Percentiles rank a stretch among this genome's conserved stretches.
phyloP scores from a whole-genome alignment of 2,113 vertebrate species.

The Poecilia latipinna region DNA sequence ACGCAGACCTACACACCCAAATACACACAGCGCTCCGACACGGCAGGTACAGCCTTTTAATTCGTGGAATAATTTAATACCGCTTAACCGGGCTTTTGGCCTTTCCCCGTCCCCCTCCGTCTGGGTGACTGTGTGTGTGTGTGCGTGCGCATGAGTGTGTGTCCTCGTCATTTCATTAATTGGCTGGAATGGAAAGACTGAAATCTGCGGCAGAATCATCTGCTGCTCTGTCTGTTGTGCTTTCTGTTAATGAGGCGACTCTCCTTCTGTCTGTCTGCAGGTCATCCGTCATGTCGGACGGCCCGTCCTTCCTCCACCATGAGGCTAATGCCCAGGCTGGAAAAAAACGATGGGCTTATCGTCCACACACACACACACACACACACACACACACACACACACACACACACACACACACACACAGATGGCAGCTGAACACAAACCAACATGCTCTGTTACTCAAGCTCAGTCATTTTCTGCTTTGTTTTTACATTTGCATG shows the following conservation, averaged over 20 bases:
- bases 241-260: constrained; percentile 57
- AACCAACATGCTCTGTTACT: no score
- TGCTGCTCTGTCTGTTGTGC: constrained; percentile 58
- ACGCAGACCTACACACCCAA: constrained; percentile 17
- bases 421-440: not conserved
- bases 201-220: constrained; percentile 64
- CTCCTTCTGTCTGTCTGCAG: constrained; percentile 30
- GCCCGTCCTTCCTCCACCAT: constrained; percentile 65
- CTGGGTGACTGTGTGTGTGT: constrained; percentile 9
- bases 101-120: constrained; percentile 24
- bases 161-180: constrained; percentile 58
- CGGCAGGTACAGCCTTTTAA: constrained; percentile 77
- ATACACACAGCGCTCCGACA: constrained; percentile 51
- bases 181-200: constrained; percentile 55
- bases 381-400: not conserved
- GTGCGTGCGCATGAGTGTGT: constrained; percentile 34
- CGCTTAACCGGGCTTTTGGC: constrained; percentile 71
- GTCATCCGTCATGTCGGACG: constrained; percentile 60
- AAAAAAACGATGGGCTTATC: constrained; percentile 31
- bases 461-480: not conserved
- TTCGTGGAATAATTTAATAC: constrained; percentile 81
- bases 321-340: constrained; percentile 54
- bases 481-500: not conserved
- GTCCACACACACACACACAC: no score
- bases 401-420: no score